Evolutionary conservation across 2,888 invertebrate species (phyloP).

Genomic region (Notodonta dromedarius): DNA sequence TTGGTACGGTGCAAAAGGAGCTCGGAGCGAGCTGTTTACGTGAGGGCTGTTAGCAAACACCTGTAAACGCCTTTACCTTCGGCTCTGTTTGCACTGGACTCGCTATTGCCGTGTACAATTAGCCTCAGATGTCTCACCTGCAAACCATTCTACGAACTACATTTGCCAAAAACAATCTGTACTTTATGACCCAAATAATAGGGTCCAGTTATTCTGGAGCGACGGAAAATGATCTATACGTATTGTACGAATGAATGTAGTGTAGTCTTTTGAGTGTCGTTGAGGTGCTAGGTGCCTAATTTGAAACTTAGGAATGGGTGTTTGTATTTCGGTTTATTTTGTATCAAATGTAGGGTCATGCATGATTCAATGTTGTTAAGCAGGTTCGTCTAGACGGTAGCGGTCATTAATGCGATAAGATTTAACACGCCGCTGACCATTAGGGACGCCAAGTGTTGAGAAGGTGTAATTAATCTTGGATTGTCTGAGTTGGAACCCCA

Average conservation of each 20-base stretch:
- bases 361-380: neutral
- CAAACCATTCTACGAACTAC: conserved; percentile 47
- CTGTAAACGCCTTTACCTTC: conserved; percentile 68
- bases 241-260: conserved; percentile 39
- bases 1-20: conserved; percentile 57
- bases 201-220: conserved; percentile 6
- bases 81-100: conserved; percentile 72
- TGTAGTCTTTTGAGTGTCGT: conserved; percentile 55
- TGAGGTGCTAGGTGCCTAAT: conserved; percentile 45
- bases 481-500: neutral
- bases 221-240: conserved; percentile 26
- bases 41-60: conserved; percentile 78
- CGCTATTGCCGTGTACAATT: conserved; percentile 76
- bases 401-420: conserved; percentile 1
- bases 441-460: neutral
- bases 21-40: conserved; percentile 73
- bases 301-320: conserved; percentile 41
- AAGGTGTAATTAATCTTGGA: neutral
- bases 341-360: conserved; percentile 13
- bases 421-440: neutral
- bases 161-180: conserved; percentile 16
- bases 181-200: conserved; percentile 12
- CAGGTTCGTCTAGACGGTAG: conserved; percentile 3
- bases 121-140: conserved; percentile 70
- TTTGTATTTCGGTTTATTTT: conserved; percentile 17